These are phyloP conservation scores for Ifrita kowaldi DNA, from an alignment of 2,113 vertebrate genomes.

Conservation along the genomic window DNA sequence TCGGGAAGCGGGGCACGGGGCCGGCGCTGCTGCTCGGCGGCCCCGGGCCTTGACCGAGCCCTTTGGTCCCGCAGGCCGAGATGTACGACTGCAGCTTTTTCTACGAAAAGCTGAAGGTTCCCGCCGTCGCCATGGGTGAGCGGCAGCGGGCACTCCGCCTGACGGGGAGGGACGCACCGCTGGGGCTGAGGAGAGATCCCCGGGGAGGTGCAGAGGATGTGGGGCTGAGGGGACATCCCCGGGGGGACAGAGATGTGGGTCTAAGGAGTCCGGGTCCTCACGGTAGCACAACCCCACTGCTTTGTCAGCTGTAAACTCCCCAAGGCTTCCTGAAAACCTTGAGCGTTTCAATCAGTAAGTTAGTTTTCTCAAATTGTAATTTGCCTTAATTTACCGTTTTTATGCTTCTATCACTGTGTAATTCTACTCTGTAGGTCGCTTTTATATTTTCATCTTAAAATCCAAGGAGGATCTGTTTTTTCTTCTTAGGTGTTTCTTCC, in stretches of 20 bases:
- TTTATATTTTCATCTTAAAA: background rate
- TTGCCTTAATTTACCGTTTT: background rate
- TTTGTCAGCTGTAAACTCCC: background rate
- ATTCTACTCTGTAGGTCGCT: background rate
- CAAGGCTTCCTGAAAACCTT: background rate
- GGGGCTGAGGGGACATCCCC: background rate
- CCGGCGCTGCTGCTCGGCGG: background rate
- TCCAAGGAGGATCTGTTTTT: background rate
- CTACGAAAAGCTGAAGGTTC: slow-evolving; percentile 79
- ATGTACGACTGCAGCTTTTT: slow-evolving; percentile 81
- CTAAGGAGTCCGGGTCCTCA: background rate
- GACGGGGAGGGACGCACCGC: background rate
- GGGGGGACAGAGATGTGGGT: no score
- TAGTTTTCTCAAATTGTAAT: background rate
- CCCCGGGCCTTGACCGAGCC: background rate
- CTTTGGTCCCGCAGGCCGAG: slow-evolving; percentile 70
- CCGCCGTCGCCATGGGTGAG: slow-evolving; percentile 82
- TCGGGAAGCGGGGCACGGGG: background rate
- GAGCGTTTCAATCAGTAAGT: background rate
- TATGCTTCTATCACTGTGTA: fast-evolving
- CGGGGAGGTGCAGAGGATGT: background rate
- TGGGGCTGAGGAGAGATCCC: background rate
- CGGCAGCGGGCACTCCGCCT: background rate
- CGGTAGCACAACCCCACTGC: fast-evolving
- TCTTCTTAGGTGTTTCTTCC: background rate